Conservation (phyloP, 2,797 vertebrate genomes). For the Discoglossus pictus region DNA sequence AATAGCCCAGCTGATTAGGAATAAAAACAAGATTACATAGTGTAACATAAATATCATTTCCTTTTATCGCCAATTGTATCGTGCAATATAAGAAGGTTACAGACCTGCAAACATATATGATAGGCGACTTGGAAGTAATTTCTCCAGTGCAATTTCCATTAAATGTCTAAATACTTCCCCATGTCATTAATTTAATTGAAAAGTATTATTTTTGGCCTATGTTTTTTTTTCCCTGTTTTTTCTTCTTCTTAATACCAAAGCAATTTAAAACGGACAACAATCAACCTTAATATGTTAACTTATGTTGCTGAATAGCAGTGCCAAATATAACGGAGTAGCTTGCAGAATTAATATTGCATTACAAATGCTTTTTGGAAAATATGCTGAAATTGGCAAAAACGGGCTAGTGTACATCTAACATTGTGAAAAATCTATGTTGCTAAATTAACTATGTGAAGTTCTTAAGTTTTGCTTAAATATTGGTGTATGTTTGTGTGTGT, state of each 20-base stretch:
- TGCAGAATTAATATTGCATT: too few relatives aligned
- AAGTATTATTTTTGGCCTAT: constrained; percentile 74
- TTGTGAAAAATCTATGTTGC: too few relatives aligned
- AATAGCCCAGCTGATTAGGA: constrained; percentile 81
- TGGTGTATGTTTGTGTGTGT: too few relatives aligned
- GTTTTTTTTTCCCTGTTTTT: not conserved
- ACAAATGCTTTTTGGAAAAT: too few relatives aligned
- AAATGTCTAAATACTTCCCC: constrained; percentile 89
- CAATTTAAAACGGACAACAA: not conserved
- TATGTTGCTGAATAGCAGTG: too few relatives aligned
- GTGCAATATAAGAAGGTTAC: constrained; percentile 69
- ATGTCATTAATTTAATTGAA: constrained; percentile 92
- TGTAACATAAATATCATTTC: constrained; percentile 77
- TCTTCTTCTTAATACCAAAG: not conserved
- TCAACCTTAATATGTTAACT: too few relatives aligned
- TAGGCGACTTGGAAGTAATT: constrained; percentile 85
- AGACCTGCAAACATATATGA: constrained; percentile 71
- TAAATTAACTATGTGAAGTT: too few relatives aligned
- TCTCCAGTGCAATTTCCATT: constrained; percentile 90
- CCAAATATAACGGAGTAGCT: too few relatives aligned
- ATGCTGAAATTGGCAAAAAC: too few relatives aligned
- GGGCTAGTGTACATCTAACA: too few relatives aligned
- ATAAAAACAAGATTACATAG: constrained; percentile 71
- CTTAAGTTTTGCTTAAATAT: too few relatives aligned
- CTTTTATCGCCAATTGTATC: constrained; percentile 72